A percentile compares a stretch with the other conserved stretches of the same genome.
Evolutionary conservation across 2,797 vertebrate species (phyloP).

Genomic region (Pseudochirops corinnae): DNA sequence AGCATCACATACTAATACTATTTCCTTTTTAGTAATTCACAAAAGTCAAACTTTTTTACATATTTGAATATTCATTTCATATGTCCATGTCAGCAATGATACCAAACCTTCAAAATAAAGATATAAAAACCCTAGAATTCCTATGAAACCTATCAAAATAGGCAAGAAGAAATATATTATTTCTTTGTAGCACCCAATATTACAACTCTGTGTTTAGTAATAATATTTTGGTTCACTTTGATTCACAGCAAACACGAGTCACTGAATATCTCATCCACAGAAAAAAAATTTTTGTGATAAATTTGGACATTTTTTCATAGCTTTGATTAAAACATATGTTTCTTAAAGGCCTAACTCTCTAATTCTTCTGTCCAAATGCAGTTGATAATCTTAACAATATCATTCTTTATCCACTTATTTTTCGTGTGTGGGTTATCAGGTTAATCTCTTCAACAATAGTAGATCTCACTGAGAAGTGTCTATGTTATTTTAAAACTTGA

Average conservation of each 20-base stretch:
- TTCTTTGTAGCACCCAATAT: background rate
- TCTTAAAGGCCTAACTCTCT: no score
- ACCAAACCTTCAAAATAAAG: background rate
- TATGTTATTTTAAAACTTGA: no score
- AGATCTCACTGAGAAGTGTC: no score
- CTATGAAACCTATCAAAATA: background rate
- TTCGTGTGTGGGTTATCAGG: no score
- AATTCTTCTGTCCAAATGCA: no score
- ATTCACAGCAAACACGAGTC: constrained; percentile 12
- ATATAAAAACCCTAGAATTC: background rate
- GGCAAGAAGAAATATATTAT: background rate
- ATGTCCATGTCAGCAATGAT: constrained; percentile 7
- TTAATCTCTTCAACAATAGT: no score
- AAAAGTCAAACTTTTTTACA: background rate
- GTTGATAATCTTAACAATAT: no score
- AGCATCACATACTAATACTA: background rate
- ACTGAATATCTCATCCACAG: constrained; percentile 17
- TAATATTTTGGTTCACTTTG: constrained; percentile 14
- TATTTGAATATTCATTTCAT: background rate
- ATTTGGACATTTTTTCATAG: no score
- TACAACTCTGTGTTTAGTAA: background rate
- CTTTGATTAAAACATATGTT: no score
- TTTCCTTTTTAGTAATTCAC: background rate
- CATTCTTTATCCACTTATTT: no score
- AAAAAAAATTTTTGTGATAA: background rate